Conservation (phyloP, 2,113 vertebrate species). For the Cervus canadensis region DNA sequence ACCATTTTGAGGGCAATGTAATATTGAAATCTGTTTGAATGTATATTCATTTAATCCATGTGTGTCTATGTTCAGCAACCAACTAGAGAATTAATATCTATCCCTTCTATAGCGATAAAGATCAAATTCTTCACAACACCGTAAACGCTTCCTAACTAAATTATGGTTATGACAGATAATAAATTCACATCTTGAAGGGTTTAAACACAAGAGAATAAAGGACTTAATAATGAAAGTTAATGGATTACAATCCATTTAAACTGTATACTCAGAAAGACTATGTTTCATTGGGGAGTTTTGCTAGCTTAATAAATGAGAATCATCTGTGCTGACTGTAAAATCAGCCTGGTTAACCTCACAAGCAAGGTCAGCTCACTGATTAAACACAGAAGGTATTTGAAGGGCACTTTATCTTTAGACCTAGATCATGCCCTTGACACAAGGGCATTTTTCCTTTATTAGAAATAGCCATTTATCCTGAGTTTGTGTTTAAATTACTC, state of each 20-base stretch:
- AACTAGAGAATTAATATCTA: slow-evolving; percentile 42
- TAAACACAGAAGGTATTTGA: slow-evolving; percentile 10
- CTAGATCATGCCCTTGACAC: background rate
- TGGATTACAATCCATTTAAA: slow-evolving; percentile 54
- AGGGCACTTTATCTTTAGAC: background rate
- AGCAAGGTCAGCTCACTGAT: slow-evolving; percentile 45
- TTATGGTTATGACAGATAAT: slow-evolving; percentile 42
- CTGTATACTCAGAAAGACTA: slow-evolving; percentile 4
- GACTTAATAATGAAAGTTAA: slow-evolving; percentile 61
- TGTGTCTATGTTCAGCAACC: slow-evolving; percentile 17
- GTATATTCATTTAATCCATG: slow-evolving; percentile 29
- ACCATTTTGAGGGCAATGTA: slow-evolving; percentile 16
- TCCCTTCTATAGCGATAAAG: background rate
- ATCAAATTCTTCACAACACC: slow-evolving; percentile 17
- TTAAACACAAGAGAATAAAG: slow-evolving; percentile 55
- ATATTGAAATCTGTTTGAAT: slow-evolving; percentile 32
- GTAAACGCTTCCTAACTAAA: slow-evolving; percentile 35
- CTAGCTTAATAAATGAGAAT: slow-evolving; percentile 56
- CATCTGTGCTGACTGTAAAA: slow-evolving; percentile 24
- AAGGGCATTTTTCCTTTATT: background rate
- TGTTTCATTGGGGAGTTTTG: slow-evolving; percentile 53
- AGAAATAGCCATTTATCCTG: background rate
- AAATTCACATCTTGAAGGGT: slow-evolving; percentile 37
- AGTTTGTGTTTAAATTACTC: background rate
- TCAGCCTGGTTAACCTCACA: background rate